phyloP scores from a whole-genome alignment of 2,797 vertebrate genomes.

The Sebastes itinus region DNA sequence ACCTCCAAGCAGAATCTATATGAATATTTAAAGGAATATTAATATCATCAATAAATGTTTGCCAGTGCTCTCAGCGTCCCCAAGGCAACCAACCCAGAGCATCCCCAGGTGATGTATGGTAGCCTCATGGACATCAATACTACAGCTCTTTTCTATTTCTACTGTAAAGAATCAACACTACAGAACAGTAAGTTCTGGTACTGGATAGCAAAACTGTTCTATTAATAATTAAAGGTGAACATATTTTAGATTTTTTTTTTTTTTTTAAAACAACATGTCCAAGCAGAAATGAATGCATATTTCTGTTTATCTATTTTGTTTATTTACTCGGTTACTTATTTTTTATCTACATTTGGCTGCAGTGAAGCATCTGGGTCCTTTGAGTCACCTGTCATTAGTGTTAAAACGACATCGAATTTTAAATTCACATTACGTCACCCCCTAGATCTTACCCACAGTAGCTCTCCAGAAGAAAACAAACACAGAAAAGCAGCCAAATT shows the following conservation, averaged over 20 bases:
- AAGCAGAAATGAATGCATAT: not conserved
- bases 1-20: constrained; percentile 4
- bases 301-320: not conserved
- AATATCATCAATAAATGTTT: constrained; percentile 19
- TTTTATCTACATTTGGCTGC: not conserved
- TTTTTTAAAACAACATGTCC: not conserved
- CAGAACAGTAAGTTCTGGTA: not conserved
- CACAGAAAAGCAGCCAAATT: not conserved
- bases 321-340: not conserved
- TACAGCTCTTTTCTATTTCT: not conserved
- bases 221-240: constrained; percentile 13
- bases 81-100: not conserved
- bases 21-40: constrained; percentile 25
- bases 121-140: not conserved
- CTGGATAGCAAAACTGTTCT: not conserved
- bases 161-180: not conserved
- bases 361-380: not conserved
- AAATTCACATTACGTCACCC: not conserved
- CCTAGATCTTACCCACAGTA: not conserved
- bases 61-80: not conserved
- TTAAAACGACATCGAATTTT: not conserved
- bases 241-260: not conserved
- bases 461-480: not conserved
- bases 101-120: constrained; percentile 6
- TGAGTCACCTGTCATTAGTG: not conserved